These are phyloP conservation scores for Frankliniella fusca DNA, from an alignment of 2,888 invertebrate species.

Conservation along the genomic window DNA sequence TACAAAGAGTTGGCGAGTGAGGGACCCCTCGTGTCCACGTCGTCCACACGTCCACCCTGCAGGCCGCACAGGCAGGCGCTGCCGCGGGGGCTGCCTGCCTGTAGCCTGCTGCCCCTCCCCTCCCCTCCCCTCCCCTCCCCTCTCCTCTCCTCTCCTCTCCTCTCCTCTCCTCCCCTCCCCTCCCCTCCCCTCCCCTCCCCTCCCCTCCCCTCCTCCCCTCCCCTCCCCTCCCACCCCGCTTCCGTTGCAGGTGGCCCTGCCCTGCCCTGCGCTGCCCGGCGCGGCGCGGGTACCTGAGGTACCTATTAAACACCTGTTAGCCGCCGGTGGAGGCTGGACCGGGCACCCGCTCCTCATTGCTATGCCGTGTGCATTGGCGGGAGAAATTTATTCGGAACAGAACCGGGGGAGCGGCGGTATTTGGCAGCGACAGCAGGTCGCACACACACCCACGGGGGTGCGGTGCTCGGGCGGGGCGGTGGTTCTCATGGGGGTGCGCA, in stretches of 20 bases:
- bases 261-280: background rate
- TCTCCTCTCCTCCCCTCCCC: too few species aligned
- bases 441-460: background rate
- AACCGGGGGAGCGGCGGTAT: background rate
- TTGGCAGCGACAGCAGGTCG: too few species aligned
- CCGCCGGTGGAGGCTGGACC: background rate
- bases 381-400: background rate
- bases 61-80: too few species aligned
- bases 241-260: background rate
- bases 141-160: too few species aligned
- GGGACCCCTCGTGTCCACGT: too few species aligned
- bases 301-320: background rate
- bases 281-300: background rate
- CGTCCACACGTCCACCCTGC: too few species aligned
- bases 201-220: too few species aligned
- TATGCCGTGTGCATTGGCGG: conserved; percentile 1
- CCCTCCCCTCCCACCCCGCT: background rate
- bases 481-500: background rate
- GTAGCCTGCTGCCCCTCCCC: too few species aligned
- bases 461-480: background rate
- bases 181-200: too few species aligned
- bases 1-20: too few species aligned
- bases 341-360: background rate
- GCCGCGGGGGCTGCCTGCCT: too few species aligned
- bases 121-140: too few species aligned